Evolutionary conservation across 1,140 invertebrate species (phyloP).

Genomic region (Drosophila sturtevanti): DNA sequence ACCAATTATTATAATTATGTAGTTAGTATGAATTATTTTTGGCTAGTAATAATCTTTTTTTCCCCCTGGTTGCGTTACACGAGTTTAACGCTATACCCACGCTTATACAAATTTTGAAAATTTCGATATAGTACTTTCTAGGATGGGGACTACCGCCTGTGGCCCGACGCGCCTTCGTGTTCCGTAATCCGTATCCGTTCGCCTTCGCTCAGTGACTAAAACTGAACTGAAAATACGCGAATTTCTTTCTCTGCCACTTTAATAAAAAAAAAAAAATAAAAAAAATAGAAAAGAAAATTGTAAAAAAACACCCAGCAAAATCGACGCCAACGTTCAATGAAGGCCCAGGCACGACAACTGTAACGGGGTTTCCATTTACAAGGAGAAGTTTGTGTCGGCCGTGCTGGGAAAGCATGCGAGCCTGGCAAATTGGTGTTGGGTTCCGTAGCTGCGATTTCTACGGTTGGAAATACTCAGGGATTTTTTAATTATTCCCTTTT

Average conservation of each 20-base stretch:
- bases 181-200: constrained; percentile 67
- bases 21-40: constrained; percentile 25
- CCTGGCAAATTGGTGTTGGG: constrained; percentile 70
- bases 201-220: constrained; percentile 67
- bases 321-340: constrained; percentile 33
- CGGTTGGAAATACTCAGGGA: constrained; percentile 27
- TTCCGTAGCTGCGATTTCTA: constrained; percentile 31
- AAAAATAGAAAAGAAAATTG: constrained; percentile 9
- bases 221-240: constrained; percentile 71
- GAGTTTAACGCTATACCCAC: constrained; percentile 37
- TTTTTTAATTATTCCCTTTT: constrained; percentile 45
- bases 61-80: constrained; percentile 30
- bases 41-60: constrained; percentile 6
- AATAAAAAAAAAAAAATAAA: constrained; percentile 49
- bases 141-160: constrained; percentile 61
- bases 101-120: constrained; percentile 17
- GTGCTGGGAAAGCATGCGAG: constrained; percentile 52
- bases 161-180: constrained; percentile 66
- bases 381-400: constrained; percentile 50
- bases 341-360: constrained; percentile 64
- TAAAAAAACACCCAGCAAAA: constrained; percentile 9
- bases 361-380: constrained; percentile 78
- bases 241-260: constrained; percentile 77
- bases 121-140: constrained; percentile 6
- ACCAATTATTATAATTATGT: constrained; percentile 46